phyloP scores from a whole-genome alignment of 1,140 invertebrate species.

The Musca domestica region DNA sequence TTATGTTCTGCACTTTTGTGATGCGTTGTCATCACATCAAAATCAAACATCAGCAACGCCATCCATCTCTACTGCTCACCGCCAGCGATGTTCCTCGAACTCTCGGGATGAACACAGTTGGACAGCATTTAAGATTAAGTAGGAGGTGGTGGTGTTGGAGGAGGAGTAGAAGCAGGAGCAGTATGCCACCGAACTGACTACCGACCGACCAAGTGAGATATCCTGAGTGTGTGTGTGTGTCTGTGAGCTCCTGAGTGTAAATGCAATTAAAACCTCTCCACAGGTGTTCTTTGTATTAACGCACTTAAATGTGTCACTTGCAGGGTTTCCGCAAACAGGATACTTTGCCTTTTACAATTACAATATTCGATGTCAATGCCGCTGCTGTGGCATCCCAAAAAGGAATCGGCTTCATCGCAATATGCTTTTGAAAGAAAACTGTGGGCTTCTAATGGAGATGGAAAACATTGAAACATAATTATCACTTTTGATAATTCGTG shows the following conservation, averaged over 20 bases:
- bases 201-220: too few species aligned
- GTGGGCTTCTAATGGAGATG: not conserved
- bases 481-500: slow-evolving; percentile 6
- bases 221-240: too few species aligned
- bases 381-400: too few species aligned
- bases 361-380: not conserved
- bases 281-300: slow-evolving; percentile 50
- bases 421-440: not conserved
- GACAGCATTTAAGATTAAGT: not conserved
- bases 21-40: not conserved
- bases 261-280: slow-evolving; percentile 51
- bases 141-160: too few species aligned
- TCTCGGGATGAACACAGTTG: not conserved
- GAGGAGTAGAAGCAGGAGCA: too few species aligned
- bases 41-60: not conserved
- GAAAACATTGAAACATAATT: not conserved
- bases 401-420: too few species aligned
- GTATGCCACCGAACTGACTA: too few species aligned
- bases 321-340: slow-evolving; percentile 48
- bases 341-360: slow-evolving; percentile 15
- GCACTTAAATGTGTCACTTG: slow-evolving; percentile 49
- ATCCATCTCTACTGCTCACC: not conserved
- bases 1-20: not conserved
- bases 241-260: not conserved
- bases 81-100: not conserved